Evolutionary conservation across 2,797 vertebrate genomes (phyloP).

Genomic region (Amphiprion clarkii): DNA sequence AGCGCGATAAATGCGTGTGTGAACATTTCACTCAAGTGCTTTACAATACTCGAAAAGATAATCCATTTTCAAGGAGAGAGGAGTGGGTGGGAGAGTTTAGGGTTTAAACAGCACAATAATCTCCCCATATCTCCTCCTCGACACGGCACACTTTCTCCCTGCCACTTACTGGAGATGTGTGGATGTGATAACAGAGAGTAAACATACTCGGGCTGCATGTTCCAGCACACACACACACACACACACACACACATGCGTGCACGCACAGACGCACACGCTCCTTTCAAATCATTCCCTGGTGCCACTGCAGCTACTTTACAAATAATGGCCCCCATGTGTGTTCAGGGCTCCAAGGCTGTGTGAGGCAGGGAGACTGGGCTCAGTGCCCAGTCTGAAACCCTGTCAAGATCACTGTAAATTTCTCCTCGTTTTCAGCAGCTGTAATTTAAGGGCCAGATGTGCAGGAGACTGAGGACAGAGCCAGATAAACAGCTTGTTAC

Average conservation of each 20-base stretch:
- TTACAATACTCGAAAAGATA: conserved; percentile 78
- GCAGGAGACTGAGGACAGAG: conserved; percentile 78
- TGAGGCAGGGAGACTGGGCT: conserved; percentile 83
- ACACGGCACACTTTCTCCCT: conserved; percentile 61
- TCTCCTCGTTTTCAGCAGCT: conserved; percentile 83
- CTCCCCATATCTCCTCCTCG: conserved; percentile 68
- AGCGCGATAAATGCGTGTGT: conserved; percentile 68
- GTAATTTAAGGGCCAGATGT: conserved; percentile 88
- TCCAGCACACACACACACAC: conserved; percentile 46
- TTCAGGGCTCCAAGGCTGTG: conserved; percentile 80
- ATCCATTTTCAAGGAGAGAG: conserved; percentile 69
- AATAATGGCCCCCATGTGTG: conserved; percentile 88
- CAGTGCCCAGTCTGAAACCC: conserved; percentile 83
- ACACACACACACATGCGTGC: conserved; percentile 34
- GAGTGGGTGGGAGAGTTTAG: conserved; percentile 61
- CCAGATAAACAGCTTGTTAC: conserved; percentile 81
- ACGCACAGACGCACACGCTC: conserved; percentile 48
- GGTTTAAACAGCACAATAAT: conserved; percentile 74
- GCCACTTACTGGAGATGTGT: conserved; percentile 77
- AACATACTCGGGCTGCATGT: conserved; percentile 77
- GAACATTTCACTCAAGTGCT: conserved; percentile 77
- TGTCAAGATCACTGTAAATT: conserved; percentile 87
- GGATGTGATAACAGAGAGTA: conserved; percentile 76
- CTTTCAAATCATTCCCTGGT: conserved; percentile 83
- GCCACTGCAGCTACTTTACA: conserved; percentile 86